Evolutionary conservation across 1,140 invertebrate genomes (phyloP), one percentile per base, ranked within the genome.

Genomic region (Procambarus virginalis): DNA sequence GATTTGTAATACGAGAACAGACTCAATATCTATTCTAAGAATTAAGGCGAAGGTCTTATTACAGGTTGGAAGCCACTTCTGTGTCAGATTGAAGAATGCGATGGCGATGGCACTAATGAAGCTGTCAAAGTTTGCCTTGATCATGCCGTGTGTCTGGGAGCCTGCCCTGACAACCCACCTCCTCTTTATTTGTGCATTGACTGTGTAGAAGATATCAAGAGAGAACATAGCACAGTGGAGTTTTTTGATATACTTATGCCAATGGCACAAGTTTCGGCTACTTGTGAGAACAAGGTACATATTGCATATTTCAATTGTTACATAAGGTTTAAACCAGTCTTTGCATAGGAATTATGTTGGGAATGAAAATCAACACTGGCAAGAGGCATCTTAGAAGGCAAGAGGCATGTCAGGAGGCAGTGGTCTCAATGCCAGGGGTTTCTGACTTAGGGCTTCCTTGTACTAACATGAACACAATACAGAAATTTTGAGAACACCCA

Each of bases 181-280:
- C 98, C 99, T 0, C 95, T 99, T 6, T 99, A 98, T 93, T 95
- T 99, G 0, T 99, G 99, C 93, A 97, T 98, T 92, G 98, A 98
- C 93, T 99, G 99, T 94, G 97, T 97, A 58, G 98, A 93, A 96
- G 98, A 94, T 97, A 99, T 91, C 96, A 94, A 84, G 93, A 94
- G 85, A 94, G 94, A 96, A 92, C 95, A 90, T 48, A 87, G 70
- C 76, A 89, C 87, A 22, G 84, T 87, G n/a, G 84, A 92, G 51
- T 89, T 98, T 92, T 96, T 97, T 92, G 98, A 99, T 94, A 97
- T 99, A 92, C 95, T 99, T 79, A 97, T 98, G 94, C 98, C 98
- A 0, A 98, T 98, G 95, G 97, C 98, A 93, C 97, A 98, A 95
- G 97, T 98, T 17, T 97, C 98, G 2, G 97, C 97, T 95, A 96